Evolutionary conservation across 2,888 invertebrate species (phyloP).

Genomic region (Idaea biselata): DNA sequence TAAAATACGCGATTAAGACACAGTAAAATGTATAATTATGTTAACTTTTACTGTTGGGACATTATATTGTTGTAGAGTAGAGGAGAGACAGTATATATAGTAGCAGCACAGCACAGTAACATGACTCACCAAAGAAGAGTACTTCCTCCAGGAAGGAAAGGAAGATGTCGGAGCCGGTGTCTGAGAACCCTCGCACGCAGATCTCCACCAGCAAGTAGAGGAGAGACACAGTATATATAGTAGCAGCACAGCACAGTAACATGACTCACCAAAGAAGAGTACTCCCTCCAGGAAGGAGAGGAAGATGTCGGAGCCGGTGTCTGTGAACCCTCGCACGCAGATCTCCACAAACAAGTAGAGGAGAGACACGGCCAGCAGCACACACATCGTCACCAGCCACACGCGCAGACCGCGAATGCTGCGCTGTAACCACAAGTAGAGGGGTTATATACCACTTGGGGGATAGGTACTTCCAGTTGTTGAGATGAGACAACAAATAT

Average conservation of each 20-base stretch:
- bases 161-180: slow-evolving; percentile 65
- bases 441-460: too few relatives aligned
- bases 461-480: too few relatives aligned
- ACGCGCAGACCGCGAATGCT: slow-evolving; percentile 38
- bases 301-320: slow-evolving; percentile 65
- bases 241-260: slow-evolving; percentile 51
- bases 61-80: too few relatives aligned
- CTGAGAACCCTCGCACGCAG: slow-evolving; percentile 42
- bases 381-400: slow-evolving; percentile 58
- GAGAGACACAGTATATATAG: slow-evolving; percentile 36
- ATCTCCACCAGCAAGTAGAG: slow-evolving; percentile 32
- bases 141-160: slow-evolving; percentile 59
- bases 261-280: slow-evolving; percentile 58
- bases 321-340: slow-evolving; percentile 42
- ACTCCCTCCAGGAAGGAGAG: slow-evolving; percentile 59
- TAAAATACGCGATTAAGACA: too few relatives aligned
- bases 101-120: too few relatives aligned
- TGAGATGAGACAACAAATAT: too few relatives aligned
- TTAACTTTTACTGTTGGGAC: too few relatives aligned
- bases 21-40: too few relatives aligned
- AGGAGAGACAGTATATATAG: too few relatives aligned
- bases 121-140: slow-evolving; percentile 58
- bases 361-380: slow-evolving; percentile 41
- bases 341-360: slow-evolving; percentile 32
- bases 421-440: slow-evolving; percentile 39